Evolutionary conservation across 2,113 vertebrate genomes (phyloP).

Genomic region (Ophthalmolycus amberensis): DNA sequence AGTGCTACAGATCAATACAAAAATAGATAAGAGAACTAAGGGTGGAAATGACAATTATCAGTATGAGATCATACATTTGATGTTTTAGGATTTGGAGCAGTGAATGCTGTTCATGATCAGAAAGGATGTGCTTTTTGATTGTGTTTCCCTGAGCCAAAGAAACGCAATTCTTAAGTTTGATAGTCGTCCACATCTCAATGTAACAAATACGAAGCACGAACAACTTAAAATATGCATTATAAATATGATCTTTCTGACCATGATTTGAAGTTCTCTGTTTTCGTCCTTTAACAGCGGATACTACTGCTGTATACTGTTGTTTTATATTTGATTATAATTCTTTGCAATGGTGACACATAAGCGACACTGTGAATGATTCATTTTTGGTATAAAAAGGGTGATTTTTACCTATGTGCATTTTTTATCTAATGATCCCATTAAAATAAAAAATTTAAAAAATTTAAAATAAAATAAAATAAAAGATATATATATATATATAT

Average conservation of each 20-base stretch:
- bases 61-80: background rate
- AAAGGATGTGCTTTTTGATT: background rate
- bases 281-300: background rate
- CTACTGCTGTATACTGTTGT: background rate
- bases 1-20: background rate
- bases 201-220: background rate
- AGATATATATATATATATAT: too few species aligned
- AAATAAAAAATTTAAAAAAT: too few species aligned
- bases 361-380: background rate
- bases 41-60: background rate
- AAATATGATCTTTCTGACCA: background rate
- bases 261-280: background rate
- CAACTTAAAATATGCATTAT: background rate
- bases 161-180: background rate
- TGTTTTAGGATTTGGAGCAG: conserved; percentile 14
- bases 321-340: background rate
- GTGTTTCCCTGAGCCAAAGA: background rate
- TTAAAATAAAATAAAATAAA: too few species aligned
- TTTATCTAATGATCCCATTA: background rate
- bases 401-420: background rate
- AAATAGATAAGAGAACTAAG: background rate
- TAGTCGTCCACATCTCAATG: background rate
- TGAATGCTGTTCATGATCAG: background rate
- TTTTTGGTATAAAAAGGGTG: background rate
- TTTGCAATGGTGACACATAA: background rate